Conservation (phyloP, 1,140 invertebrate species). For the Diorhabda sublineata region DNA sequence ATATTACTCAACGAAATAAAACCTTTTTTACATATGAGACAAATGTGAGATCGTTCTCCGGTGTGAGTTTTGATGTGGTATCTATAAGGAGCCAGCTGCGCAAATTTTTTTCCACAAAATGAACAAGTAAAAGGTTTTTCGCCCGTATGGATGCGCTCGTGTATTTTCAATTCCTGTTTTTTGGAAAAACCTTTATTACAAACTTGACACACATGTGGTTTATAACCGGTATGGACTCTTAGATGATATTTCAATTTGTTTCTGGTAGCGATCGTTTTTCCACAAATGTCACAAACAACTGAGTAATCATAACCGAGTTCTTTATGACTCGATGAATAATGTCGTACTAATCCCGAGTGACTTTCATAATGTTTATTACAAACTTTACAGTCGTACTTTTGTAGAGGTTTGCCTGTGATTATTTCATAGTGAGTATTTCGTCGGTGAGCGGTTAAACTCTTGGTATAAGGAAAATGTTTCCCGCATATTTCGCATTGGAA, state of each 20-base stretch:
- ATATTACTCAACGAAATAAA: constrained; percentile 60
- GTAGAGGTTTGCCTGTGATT: constrained; percentile 8
- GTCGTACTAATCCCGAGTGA: constrained; percentile 28
- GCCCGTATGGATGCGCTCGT: constrained; percentile 61
- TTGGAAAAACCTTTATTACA: constrained; percentile 46
- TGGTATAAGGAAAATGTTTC: constrained; percentile 61
- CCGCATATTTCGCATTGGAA: constrained; percentile 57
- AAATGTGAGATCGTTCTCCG: constrained; percentile 71
- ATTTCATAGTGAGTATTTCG: constrained; percentile 12
- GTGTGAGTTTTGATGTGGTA: constrained; percentile 59
- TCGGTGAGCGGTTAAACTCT: constrained; percentile 11
- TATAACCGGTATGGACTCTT: constrained; percentile 68
- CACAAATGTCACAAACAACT: constrained; percentile 60
- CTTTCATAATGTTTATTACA: constrained; percentile 37
- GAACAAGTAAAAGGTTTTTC: constrained; percentile 64
- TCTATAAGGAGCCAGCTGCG: constrained; percentile 70
- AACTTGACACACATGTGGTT: constrained; percentile 60
- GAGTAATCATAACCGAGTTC: constrained; percentile 9
- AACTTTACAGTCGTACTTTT: constrained; percentile 20
- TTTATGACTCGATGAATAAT: constrained; percentile 8
- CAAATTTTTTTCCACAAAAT: constrained; percentile 72
- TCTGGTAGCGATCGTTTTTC: constrained; percentile 62
- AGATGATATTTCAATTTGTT: constrained; percentile 60
- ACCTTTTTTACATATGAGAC: constrained; percentile 62
- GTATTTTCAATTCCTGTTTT: constrained; percentile 58